Evolutionary conservation across 2,888 invertebrate species (phyloP), one percentile per base, ranked within the genome.

Genomic region (Habrosyne pyritoides): DNA sequence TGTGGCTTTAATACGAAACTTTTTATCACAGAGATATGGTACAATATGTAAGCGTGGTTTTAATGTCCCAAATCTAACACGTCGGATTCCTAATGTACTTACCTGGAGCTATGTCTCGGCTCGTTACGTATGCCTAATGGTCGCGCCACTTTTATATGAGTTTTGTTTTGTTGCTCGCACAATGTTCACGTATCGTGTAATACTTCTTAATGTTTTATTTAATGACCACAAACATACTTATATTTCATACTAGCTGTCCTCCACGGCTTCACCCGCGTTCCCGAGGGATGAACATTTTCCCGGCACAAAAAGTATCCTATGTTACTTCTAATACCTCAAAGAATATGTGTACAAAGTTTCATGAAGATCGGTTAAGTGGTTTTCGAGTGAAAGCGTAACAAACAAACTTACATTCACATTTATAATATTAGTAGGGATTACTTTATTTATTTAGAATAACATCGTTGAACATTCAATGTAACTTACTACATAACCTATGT

Each of bases 121-220:
- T 79, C 77, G 71, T 80, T 76, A 78, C 65, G 65, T 60, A 66
- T 64, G 66, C 66, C 68, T 84, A 84, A 84, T 83, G 82, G 78
- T 63, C 72, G 71, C 69, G 60, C 64, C 64, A 67, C 50, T 79
- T 81, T 80, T 81, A 76, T 78, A 79, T 67, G 79, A 81, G 81
- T 81, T 81, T 78, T 75, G 81, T 79, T 75, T 67, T 67, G 67
- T 67, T 28, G 18, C 53, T 56, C 50, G 68, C 66, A 67, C 65
- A 65, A 63, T 54, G 60, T 67, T 66, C 72, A 67, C 61, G 60
- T 58, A 64, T 63, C 58, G 53, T 61, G 65, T 69, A 69, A 73
- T 68, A 72, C 73, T 69, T 73, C 72, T 66, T 77, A 77, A 79
- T 81, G 73, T 68, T 66, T 69, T 71, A 69, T 69, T 72, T 83